Conservation (phyloP, 2,888 invertebrate genomes). For the Xylocampa areola region DNA sequence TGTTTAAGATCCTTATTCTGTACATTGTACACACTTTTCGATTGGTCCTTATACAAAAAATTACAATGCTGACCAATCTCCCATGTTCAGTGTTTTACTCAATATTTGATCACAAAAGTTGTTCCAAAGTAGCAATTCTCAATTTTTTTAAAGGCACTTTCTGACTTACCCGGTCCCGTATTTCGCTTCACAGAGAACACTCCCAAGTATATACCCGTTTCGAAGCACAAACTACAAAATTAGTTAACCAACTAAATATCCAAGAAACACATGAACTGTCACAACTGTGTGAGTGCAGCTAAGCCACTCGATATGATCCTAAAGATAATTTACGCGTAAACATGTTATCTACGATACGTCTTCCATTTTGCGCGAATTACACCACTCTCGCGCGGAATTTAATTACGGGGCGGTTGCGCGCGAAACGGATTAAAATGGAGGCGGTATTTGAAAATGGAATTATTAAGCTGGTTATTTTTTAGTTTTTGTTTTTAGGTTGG, state of each 20-base stretch:
- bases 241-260: constrained; percentile 30
- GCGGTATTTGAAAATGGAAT: constrained; percentile 53
- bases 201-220: no score
- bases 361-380: constrained; percentile 86
- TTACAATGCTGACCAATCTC: no score
- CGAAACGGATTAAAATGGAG: constrained; percentile 58
- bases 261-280: constrained; percentile 18
- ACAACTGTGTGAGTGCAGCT: constrained; percentile 35
- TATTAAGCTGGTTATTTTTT: constrained; percentile 23
- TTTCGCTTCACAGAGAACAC: no score
- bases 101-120: no score
- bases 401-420: constrained; percentile 75
- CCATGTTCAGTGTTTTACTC: no score
- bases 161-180: no score
- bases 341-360: constrained; percentile 79
- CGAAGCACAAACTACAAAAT: constrained; percentile 25
- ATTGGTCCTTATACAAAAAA: no score
- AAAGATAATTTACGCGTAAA: constrained; percentile 78
- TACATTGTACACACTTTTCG: no score
- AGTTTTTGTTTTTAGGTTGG: constrained; percentile 5
- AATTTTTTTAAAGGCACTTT: no score
- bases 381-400: constrained; percentile 84
- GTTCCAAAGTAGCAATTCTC: no score
- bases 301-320: constrained; percentile 59
- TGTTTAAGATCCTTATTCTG: no score